Base-by-base conservation (phyloP, 30 jellyfish, hydroid and myxozoan genomes). In the Catostylus mosaicus region DNA sequence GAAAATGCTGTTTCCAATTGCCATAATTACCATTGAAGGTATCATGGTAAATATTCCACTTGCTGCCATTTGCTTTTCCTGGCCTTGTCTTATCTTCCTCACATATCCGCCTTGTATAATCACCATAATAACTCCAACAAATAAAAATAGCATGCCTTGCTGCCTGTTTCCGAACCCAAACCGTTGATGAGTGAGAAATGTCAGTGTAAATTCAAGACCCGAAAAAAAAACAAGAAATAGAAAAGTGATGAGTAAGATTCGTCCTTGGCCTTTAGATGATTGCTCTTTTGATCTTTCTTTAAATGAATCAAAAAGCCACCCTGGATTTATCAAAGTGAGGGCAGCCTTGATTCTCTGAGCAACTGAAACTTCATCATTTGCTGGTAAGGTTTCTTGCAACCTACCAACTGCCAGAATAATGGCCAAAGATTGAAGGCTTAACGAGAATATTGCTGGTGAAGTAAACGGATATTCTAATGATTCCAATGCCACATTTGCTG, bases 151-250 rank as follows among this genome's bases (percentile, higher is more conserved):
- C 82, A 77, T 76, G 12, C 98, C 98, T 86, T 93, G 98, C 43
- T 93, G 96, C 63, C 59, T 76, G 65, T 89, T 93, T 23, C 32
- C 65, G 61, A 90, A 93, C 24, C 81, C 84, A 64, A 85, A 80
- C 18, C 98, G 40, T 64, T 93, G 89, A 77, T 93, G 96, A 2
- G 98, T 93, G 10, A 93, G 80, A 66, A 93, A 93, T 16, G 98
- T 93, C 57, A 93, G 72, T 7, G 98, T 93, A 37, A 93, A 93
- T 60, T 93, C 98, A 68, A 93, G 87, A 30, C 98, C 98, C 61
- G 98, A 81, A 61, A 93, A 93, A 37, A 93, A 64, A 5, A 93
- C 67, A 30, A 93, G 96, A 76, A 86, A 93, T 8, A 59, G 24
- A 69, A 93, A 87, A 67, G 88, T 86, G 54, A 81, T 82, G 43